Percentiles rank a stretch among this genome's conserved stretches.
phyloP scores from a whole-genome alignment of 2,113 vertebrate genomes.

The Donacobius atricapilla region DNA sequence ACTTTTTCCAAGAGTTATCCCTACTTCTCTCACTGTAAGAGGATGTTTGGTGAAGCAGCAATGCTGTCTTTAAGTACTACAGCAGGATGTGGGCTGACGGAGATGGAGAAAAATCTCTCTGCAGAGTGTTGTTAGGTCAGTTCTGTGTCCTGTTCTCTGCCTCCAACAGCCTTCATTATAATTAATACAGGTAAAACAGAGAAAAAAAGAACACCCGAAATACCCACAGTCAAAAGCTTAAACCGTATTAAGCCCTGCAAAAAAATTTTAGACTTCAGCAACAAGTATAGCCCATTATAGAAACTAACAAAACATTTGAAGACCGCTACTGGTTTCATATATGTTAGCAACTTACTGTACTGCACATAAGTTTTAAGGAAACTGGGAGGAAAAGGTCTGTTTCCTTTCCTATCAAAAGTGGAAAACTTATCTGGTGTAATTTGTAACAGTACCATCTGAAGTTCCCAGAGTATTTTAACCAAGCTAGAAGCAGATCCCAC shows the following conservation, averaged over 20 bases:
- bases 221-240: background rate
- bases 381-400: background rate
- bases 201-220: background rate
- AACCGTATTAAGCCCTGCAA: background rate
- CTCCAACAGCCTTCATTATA: background rate
- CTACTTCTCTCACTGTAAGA: conserved; percentile 42
- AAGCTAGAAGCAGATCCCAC: background rate
- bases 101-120: background rate
- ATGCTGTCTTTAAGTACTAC: conserved; percentile 11
- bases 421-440: background rate
- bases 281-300: background rate
- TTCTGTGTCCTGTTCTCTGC: background rate
- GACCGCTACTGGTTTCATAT: background rate
- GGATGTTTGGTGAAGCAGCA: conserved; percentile 40
- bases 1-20: conserved; percentile 28
- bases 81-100: background rate
- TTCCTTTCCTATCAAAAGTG: background rate
- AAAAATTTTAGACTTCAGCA: background rate
- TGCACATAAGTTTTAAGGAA: background rate
- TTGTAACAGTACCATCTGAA: background rate
- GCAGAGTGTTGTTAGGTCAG: background rate
- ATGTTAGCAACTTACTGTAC: background rate
- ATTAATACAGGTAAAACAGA: conserved; percentile 7
- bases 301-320: background rate
- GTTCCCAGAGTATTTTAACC: background rate